phyloP scores from a whole-genome alignment of 2,888 invertebrate genomes.

The Oithona nana region DNA sequence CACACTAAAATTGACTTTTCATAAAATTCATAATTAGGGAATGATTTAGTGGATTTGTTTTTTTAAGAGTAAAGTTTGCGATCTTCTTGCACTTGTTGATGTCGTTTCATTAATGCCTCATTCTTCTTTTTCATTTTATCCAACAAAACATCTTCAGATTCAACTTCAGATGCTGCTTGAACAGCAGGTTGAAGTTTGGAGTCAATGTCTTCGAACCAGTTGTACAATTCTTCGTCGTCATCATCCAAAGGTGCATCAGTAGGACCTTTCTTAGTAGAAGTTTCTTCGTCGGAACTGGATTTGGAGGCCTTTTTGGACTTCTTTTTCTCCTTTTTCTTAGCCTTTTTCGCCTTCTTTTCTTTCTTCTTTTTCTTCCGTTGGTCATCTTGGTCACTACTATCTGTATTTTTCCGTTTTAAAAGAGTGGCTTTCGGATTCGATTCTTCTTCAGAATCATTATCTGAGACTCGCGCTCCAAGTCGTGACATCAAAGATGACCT shows the following conservation, averaged over 20 bases:
- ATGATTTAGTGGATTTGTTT: conserved; percentile 38
- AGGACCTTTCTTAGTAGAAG: background rate
- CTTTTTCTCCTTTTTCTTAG: conserved; percentile 11
- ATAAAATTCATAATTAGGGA: too few relatives aligned
- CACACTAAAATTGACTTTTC: too few relatives aligned
- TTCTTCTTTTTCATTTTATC: background rate
- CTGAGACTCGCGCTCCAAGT: background rate
- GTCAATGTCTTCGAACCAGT: conserved; percentile 1
- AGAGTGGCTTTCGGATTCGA: background rate
- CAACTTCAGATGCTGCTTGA: background rate
- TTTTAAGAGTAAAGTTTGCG: background rate
- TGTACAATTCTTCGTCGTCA: conserved; percentile 14
- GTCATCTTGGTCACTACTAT: background rate
- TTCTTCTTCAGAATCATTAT: background rate
- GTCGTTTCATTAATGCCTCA: background rate
- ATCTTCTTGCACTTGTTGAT: background rate
- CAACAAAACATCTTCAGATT: background rate
- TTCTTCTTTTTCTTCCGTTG: conserved; percentile 13
- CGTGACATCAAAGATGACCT: background rate
- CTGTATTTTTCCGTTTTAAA: background rate
- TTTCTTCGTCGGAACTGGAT: background rate
- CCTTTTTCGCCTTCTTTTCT: conserved; percentile 12
- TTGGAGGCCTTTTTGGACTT: background rate
- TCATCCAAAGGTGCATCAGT: background rate
- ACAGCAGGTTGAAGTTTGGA: background rate